Percentiles rank a stretch among this genome's conserved stretches.
Conservation (phyloP, 2,113 vertebrate species). For the Aythya baeri region DNA sequence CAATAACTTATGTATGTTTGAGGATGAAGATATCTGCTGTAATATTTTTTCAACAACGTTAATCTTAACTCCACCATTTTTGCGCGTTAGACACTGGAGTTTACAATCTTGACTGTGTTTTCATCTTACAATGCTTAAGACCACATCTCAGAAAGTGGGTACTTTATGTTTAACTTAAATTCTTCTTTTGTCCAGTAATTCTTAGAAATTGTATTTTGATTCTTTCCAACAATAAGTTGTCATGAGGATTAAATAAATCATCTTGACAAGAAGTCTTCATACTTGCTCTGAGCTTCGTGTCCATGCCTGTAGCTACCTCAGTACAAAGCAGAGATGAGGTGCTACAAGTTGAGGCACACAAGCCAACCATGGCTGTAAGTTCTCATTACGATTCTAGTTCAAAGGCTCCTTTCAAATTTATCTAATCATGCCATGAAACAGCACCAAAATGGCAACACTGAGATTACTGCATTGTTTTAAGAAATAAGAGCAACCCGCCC, state of each 20-base stretch:
- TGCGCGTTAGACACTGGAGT: background rate
- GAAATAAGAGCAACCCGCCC: background rate
- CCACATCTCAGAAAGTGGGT: background rate
- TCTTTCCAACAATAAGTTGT: background rate
- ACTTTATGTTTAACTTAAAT: background rate
- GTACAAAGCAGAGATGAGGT: background rate
- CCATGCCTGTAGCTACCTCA: background rate
- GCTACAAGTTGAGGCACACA: background rate
- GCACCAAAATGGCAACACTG: background rate
- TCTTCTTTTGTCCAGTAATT: background rate
- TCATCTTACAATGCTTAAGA: background rate
- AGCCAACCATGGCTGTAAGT: rapidly evolving
- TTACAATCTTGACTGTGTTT: background rate
- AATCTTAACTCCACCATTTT: background rate
- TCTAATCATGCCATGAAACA: background rate
- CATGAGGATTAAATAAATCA: background rate
- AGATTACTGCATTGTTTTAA: background rate
- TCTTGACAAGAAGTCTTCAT: background rate
- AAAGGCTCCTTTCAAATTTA: background rate
- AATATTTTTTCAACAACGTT: background rate
- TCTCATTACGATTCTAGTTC: background rate
- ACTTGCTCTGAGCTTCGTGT: background rate
- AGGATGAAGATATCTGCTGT: background rate
- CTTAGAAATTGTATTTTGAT: background rate
- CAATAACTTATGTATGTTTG: background rate